Conservation (phyloP, 1,140 invertebrate species). For the Drosophila ohnishii region DNA sequence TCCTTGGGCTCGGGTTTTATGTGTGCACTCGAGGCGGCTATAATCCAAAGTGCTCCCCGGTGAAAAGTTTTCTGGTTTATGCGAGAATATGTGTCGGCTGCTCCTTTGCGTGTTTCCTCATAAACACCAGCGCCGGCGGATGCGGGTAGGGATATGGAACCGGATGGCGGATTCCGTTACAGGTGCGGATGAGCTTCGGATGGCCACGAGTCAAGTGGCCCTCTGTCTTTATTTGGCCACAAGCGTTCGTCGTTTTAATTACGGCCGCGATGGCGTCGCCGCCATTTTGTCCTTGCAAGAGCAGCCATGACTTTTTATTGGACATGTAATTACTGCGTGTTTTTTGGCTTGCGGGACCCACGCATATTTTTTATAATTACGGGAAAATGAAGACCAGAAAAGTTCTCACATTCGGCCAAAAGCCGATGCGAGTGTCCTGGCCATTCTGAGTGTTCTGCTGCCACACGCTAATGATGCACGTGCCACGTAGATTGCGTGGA, state of each 20-base stretch:
- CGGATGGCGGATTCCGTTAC: conserved; percentile 13
- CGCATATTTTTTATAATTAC: conserved; percentile 80
- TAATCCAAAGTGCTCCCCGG: conserved; percentile 74
- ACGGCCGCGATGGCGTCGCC: conserved; percentile 41
- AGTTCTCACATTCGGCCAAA: conserved; percentile 38
- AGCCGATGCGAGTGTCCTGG: conserved; percentile 44
- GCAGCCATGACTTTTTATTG: conserved; percentile 70
- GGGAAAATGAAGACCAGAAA: conserved; percentile 46
- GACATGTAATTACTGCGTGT: conserved; percentile 72
- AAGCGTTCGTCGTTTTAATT: conserved; percentile 67
- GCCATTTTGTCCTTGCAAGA: conserved; percentile 56
- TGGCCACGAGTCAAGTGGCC: conserved; percentile 42
- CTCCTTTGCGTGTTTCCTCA: conserved; percentile 28
- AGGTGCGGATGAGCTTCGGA: conserved; percentile 29
- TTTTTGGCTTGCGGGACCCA: conserved; percentile 39
- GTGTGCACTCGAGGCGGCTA: conserved; percentile 71
- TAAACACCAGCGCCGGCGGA: conserved; percentile 36
- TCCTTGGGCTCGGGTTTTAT: conserved; percentile 69
- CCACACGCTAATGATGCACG: conserved; percentile 45
- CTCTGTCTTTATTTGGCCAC: conserved; percentile 47
- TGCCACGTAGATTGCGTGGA: conserved; percentile 23
- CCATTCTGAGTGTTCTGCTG: conserved; percentile 27
- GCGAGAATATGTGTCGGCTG: conserved; percentile 39
- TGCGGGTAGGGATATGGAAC: conserved; percentile 18
- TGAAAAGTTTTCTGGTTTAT: conserved; percentile 71